A percentile compares a stretch with the other conserved stretches of the same genome.
Conservation (phyloP, 2,888 invertebrate genomes). For the Portevinia maculata region DNA sequence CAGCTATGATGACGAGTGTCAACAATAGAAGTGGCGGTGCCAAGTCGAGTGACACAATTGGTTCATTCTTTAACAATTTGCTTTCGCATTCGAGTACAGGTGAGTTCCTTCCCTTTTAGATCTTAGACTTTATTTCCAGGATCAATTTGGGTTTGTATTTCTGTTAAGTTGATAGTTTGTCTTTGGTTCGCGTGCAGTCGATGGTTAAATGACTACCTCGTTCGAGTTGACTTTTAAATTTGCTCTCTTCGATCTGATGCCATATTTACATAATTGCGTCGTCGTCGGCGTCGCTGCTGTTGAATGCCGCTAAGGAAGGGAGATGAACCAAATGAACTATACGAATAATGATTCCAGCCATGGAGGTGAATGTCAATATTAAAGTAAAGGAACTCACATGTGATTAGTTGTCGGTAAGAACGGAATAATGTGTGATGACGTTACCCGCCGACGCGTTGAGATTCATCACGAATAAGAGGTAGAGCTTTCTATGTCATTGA, state of each 20-base stretch:
- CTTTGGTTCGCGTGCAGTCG: conserved; percentile 16
- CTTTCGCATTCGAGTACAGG: conserved; percentile 82
- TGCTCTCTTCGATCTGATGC: conserved; percentile 32
- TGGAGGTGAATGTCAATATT: conserved; percentile 58
- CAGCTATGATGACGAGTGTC: conserved; percentile 33
- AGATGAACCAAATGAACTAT: conserved; percentile 58
- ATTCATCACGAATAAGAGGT: not conserved
- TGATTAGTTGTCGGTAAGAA: conserved; percentile 53
- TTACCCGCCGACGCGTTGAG: conserved; percentile 9
- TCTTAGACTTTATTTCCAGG: conserved; percentile 26
- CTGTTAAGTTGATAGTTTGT: conserved; percentile 55
- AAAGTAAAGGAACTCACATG: conserved; percentile 49
- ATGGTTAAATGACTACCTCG: not conserved
- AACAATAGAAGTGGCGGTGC: conserved; percentile 36
- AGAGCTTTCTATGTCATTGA: conserved; percentile 12
- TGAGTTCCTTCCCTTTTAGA: conserved; percentile 62
- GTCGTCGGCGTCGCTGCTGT: conserved; percentile 2
- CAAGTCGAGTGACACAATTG: conserved; percentile 79
- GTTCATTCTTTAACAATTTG: conserved; percentile 82
- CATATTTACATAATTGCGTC: conserved; percentile 71
- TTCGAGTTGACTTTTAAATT: conserved; percentile 57
- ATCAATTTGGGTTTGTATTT: conserved; percentile 63
- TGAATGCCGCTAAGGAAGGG: conserved; percentile 20
- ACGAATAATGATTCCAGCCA: conserved; percentile 54
- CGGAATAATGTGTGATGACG: conserved; percentile 42